Percentiles rank a stretch among this genome's conserved stretches.
Conservation (phyloP, 2,888 invertebrate genomes). For the Trissoscelio sp. region DNA sequence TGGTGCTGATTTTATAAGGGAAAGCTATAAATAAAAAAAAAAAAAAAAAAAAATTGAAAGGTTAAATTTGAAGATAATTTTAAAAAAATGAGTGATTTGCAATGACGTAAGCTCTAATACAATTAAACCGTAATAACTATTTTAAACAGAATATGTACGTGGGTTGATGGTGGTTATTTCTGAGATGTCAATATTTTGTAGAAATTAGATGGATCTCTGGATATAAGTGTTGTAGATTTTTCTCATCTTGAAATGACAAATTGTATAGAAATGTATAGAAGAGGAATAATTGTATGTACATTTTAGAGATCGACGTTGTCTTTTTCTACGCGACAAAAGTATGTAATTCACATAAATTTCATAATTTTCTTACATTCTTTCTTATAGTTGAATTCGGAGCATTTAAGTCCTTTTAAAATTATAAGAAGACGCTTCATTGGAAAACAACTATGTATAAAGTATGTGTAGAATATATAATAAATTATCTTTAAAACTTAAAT, state of each 20-base stretch:
- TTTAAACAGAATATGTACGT: conserved; percentile 45
- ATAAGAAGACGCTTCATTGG: conserved; percentile 48
- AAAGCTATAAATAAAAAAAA: too few relatives aligned
- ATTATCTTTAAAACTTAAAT: conserved; percentile 53
- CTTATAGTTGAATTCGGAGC: conserved; percentile 47
- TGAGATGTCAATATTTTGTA: conserved; percentile 56
- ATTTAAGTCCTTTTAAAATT: conserved; percentile 40
- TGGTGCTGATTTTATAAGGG: too few relatives aligned
- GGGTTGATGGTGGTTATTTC: conserved; percentile 52
- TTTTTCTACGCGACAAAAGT: conserved; percentile 47
- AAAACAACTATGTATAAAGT: conserved; percentile 59
- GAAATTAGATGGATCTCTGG: conserved; percentile 49
- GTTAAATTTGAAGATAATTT: too few relatives aligned
- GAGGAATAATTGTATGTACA: conserved; percentile 48
- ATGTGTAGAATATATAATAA: conserved; percentile 55
- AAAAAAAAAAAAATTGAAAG: too few relatives aligned
- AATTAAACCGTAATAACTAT: conserved; percentile 46
- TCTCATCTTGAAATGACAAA: conserved; percentile 47
- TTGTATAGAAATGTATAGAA: conserved; percentile 55
- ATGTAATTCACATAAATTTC: conserved; percentile 47
- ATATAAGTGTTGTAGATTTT: conserved; percentile 54
- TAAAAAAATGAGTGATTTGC: conserved; percentile 3
- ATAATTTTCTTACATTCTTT: conserved; percentile 50
- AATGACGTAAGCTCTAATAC: conserved; percentile 39
- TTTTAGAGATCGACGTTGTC: conserved; percentile 54